These are phyloP conservation scores for Dendrocopos noguchii DNA, from an alignment of 2,113 vertebrate species.

Conservation along the genomic window DNA sequence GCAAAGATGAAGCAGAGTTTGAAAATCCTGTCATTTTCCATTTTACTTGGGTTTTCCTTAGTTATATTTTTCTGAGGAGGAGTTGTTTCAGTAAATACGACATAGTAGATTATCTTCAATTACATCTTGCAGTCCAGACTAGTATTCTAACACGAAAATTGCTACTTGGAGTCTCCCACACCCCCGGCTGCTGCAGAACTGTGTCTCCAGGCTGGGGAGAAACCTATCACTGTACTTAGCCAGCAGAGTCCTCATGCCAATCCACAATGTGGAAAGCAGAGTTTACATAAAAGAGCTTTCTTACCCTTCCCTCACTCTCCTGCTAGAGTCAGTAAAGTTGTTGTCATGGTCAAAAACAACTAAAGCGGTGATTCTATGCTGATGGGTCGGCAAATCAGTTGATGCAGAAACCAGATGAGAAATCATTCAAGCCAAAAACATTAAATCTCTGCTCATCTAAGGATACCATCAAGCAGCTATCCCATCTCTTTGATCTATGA, in stretches of 20 bases:
- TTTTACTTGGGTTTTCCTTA: conserved; percentile 29
- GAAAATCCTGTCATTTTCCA: conserved; percentile 34
- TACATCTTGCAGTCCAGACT: conserved; percentile 21
- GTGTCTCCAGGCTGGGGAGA: conserved; percentile 50
- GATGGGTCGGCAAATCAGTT: neutral
- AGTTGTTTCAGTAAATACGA: conserved; percentile 55
- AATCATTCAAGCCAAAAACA: neutral
- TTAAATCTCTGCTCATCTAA: neutral
- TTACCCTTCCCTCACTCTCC: neutral
- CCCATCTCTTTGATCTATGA: neutral
- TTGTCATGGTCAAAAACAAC: neutral
- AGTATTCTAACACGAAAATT: conserved; percentile 52
- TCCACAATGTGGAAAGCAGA: conserved; percentile 23
- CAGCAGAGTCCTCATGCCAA: conserved; percentile 4
- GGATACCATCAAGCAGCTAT: neutral
- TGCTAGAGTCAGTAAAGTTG: neutral
- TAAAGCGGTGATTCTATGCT: neutral
- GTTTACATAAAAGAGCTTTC: neutral
- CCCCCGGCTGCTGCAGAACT: neutral
- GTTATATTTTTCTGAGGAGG: conserved; percentile 48
- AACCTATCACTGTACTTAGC: neutral
- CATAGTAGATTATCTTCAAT: conserved; percentile 57
- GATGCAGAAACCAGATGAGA: neutral
- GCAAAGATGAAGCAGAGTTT: neutral
- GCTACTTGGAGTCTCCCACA: conserved; percentile 27